phyloP scores from a whole-genome alignment of 2,797 vertebrate species.

The Limosa lapponica region DNA sequence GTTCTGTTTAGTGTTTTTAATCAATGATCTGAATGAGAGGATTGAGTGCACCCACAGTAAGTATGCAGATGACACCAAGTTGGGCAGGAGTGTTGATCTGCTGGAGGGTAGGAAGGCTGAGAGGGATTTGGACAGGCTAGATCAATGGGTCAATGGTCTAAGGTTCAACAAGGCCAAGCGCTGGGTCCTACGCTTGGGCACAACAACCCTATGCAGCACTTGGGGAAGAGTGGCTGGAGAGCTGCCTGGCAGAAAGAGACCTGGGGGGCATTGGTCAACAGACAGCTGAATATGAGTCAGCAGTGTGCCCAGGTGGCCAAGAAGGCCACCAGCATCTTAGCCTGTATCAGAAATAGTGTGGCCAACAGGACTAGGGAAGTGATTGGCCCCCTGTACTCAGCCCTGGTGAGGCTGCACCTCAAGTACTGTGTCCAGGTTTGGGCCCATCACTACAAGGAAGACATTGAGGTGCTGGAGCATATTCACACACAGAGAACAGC shows the following conservation, averaged over 20 bases:
- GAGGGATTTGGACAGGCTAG: not conserved
- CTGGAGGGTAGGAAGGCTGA: not conserved
- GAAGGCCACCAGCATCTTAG: not conserved
- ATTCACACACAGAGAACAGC: not conserved
- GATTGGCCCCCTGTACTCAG: not conserved
- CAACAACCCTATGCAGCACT: not conserved
- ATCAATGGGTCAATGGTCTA: not conserved
- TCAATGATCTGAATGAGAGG: not conserved
- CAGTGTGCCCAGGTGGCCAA: not conserved
- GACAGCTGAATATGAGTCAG: not conserved
- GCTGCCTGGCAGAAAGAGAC: not conserved
- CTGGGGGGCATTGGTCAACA: not conserved
- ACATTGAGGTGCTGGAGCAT: not conserved
- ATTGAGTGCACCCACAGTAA: not conserved
- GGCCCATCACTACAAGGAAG: not conserved
- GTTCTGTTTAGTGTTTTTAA: not conserved
- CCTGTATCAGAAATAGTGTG: not conserved
- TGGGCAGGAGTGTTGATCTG: not conserved
- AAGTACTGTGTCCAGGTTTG: not conserved
- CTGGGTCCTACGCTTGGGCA: not conserved
- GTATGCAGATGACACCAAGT: not conserved
- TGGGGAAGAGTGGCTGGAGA: not conserved
- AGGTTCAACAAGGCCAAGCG: not conserved
- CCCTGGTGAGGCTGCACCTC: not conserved
- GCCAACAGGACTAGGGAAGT: not conserved